Evolutionary conservation across 2,797 vertebrate species (phyloP).

Genomic region (Sebastes matsubarae): DNA sequence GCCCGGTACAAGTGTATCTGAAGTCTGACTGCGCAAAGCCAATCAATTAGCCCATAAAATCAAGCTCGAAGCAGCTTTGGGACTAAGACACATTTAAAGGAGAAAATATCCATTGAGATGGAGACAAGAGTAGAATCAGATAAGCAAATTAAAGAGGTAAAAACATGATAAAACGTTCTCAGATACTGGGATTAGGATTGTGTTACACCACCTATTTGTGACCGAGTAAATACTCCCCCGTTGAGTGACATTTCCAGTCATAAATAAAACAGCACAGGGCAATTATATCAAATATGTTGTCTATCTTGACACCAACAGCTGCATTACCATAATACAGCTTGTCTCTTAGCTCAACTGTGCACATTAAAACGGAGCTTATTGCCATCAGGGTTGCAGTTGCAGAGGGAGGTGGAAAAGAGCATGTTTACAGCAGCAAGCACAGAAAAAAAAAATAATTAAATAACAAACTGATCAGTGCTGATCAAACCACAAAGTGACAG

Average conservation of each 20-base stretch:
- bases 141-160: not conserved
- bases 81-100: constrained; percentile 16
- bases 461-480: constrained; percentile 11
- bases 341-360: constrained; percentile 11
- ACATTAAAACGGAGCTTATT: constrained; percentile 24
- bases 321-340: constrained; percentile 28
- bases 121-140: not conserved
- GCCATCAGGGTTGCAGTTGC: constrained; percentile 33
- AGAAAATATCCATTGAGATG: constrained; percentile 28
- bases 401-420: constrained; percentile 45
- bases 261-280: not conserved
- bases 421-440: constrained; percentile 34
- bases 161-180: not conserved
- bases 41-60: constrained; percentile 60
- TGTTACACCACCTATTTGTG: constrained; percentile 39
- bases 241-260: not conserved
- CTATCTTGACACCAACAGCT: not conserved
- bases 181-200: not conserved
- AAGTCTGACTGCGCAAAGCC: constrained; percentile 40
- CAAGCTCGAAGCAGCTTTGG: constrained; percentile 14
- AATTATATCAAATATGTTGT: not conserved
- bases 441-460: not conserved
- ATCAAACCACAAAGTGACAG: constrained; percentile 38
- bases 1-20: constrained; percentile 32
- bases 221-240: constrained; percentile 19